Conservation (phyloP, 2,888 invertebrate genomes). For the Sphaeridia pumilis region DNA sequence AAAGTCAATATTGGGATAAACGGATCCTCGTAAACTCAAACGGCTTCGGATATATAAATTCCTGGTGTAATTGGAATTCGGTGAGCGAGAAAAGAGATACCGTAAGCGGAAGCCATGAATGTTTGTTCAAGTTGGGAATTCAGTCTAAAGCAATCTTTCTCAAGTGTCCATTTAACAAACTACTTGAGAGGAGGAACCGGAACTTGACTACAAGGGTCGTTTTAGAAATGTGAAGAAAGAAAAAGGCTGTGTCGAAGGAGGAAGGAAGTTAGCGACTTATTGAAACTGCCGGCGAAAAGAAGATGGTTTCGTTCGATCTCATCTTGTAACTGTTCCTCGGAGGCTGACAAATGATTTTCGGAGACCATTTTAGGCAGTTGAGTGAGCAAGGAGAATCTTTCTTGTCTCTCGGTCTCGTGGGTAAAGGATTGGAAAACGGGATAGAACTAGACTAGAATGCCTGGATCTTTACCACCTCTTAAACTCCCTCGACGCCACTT, state of each 20-base stretch:
- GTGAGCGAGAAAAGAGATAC: too few relatives aligned
- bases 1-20: conserved; percentile 38
- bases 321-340: too few relatives aligned
- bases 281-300: too few relatives aligned
- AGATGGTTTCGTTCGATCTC: background rate
- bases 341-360: conserved; percentile 36
- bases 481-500: conserved; percentile 4
- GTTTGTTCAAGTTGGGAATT: background rate
- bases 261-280: too few relatives aligned
- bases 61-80: conserved; percentile 37
- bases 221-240: too few relatives aligned
- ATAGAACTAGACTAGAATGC: background rate
- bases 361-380: conserved; percentile 36
- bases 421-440: background rate
- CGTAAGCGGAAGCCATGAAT: background rate
- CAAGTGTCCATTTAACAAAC: too few relatives aligned
- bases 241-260: too few relatives aligned
- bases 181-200: too few relatives aligned
- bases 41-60: conserved; percentile 37
- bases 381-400: conserved; percentile 31
- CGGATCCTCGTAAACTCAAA: conserved; percentile 37
- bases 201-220: too few relatives aligned
- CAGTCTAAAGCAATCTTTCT: too few relatives aligned
- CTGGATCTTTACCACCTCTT: background rate
- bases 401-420: background rate